Evolutionary conservation across 1,140 invertebrate genomes (phyloP), one percentile per base, ranked within the genome.

Genomic region (Habropoda laboriosa): DNA sequence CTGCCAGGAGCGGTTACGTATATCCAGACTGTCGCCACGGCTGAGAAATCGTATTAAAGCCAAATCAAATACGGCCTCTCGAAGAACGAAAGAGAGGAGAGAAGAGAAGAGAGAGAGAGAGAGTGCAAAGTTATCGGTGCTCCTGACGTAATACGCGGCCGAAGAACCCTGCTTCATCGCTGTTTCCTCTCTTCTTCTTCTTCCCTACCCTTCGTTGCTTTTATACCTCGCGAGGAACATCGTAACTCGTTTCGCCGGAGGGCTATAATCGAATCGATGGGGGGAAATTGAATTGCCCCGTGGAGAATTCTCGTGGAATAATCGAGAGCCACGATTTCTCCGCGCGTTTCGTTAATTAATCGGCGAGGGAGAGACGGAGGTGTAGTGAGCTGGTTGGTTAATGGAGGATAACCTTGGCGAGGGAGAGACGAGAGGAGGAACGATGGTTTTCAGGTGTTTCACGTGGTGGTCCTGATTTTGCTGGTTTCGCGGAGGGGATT

Each of bases 41-140:
- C 61, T n/a, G 51, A 57, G 70, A 75, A 79, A 83, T 83, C 64
- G 77, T 49, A 79, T 85, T 83, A 85, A 71, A 80, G 42, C 51
- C 76, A 66, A 83, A 85, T 85, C 76, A 80, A 80, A 83, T 80
- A 78, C 30, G 53, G 57, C 76, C 35, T 38, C 30, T 32, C 12
- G 57, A 76, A 27, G 73, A 75, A 67, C 61, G 53, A 76, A 51
- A 66, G 42, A 60, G 27, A n/a, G n/a, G n/a, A n/a, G n/a, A n/a
- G n/a, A n/a, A n/a, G n/a, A n/a, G n/a, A n/a, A n/a, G n/a, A n/a
- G n/a, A n/a, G n/a, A n/a, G n/a, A n/a, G n/a, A n/a, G 47, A 40
- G 35, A 78, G 55, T 32, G 75, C 42, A 78, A 78, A 78, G 67
- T 78, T 78, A 57, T 38, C 64, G 40, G 13, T 32, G 27, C 6